phyloP scores from a whole-genome alignment of 2,113 vertebrate species.

The Sigmodon hispidus region DNA sequence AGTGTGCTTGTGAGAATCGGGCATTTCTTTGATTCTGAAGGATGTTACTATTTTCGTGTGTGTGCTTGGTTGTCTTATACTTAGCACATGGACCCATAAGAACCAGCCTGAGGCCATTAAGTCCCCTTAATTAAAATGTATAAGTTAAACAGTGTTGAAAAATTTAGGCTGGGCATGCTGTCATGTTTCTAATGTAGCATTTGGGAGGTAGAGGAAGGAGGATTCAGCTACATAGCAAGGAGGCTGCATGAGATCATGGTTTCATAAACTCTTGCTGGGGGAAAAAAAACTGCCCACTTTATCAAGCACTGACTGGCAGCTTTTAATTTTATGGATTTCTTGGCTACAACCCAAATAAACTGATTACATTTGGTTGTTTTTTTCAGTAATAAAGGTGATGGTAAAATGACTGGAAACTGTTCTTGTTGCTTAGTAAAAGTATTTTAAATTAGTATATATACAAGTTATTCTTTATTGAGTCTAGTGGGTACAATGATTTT shows the following conservation, averaged over 20 bases:
- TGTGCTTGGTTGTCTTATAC: neutral
- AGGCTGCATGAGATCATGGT: neutral
- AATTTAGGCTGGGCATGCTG: neutral
- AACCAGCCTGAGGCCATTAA: neutral
- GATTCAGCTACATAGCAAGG: neutral
- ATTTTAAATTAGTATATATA: conserved; percentile 26
- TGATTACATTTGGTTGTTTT: neutral
- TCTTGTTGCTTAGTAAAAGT: conserved; percentile 49
- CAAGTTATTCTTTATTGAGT: conserved; percentile 43
- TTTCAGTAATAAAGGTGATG: neutral
- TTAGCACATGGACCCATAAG: neutral
- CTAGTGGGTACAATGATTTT: conserved; percentile 25
- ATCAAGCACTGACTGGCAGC: neutral
- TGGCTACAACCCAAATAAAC: neutral
- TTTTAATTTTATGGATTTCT: conserved; percentile 15
- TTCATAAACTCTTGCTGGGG: neutral
- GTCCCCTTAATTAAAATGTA: neutral
- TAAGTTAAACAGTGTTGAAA: neutral
- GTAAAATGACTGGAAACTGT: neutral
- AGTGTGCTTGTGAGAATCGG: neutral
- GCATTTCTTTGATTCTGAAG: too few species aligned
- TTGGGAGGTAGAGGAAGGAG: neutral
- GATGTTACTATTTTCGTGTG: neutral
- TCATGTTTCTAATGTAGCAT: neutral
- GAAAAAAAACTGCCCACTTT: too few species aligned